A percentile compares a stretch with the other conserved stretches of the same genome.
Conservation (phyloP, 2,888 invertebrate genomes). For the Halictus ligatus region DNA sequence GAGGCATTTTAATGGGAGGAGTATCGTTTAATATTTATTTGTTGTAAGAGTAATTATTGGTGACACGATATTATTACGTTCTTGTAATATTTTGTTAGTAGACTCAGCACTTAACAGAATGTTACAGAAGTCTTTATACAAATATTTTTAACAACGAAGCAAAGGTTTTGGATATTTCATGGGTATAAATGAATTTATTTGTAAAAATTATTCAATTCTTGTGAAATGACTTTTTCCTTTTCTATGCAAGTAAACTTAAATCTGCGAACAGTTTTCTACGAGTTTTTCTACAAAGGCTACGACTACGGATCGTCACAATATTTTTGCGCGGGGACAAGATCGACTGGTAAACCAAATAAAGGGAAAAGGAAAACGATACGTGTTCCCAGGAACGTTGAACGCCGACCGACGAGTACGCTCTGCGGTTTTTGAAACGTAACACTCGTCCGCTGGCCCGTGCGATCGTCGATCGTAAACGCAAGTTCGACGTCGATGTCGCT, state of each 20-base stretch:
- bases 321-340: constrained; percentile 23
- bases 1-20: background rate
- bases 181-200: too few relatives aligned
- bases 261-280: background rate
- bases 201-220: too few relatives aligned
- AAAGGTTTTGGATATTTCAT: too few relatives aligned
- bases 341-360: constrained; percentile 50
- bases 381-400: constrained; percentile 65
- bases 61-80: too few relatives aligned
- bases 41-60: background rate
- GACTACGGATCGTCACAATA: constrained; percentile 1
- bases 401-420: constrained; percentile 47
- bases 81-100: too few relatives aligned
- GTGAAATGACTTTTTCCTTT: too few relatives aligned
- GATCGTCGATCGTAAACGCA: constrained; percentile 66
- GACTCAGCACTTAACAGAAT: background rate
- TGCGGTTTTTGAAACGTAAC: constrained; percentile 75
- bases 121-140: background rate
- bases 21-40: background rate
- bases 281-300: background rate
- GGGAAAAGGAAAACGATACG: constrained; percentile 47
- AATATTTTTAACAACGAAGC: too few relatives aligned
- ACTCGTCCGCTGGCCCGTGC: constrained; percentile 64
- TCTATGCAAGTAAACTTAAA: background rate
- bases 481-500: constrained; percentile 55